A percentile compares a stretch with the other conserved stretches of the same genome.
phyloP scores from a whole-genome alignment of 2,113 vertebrate species.

The Blennius ocellaris region DNA sequence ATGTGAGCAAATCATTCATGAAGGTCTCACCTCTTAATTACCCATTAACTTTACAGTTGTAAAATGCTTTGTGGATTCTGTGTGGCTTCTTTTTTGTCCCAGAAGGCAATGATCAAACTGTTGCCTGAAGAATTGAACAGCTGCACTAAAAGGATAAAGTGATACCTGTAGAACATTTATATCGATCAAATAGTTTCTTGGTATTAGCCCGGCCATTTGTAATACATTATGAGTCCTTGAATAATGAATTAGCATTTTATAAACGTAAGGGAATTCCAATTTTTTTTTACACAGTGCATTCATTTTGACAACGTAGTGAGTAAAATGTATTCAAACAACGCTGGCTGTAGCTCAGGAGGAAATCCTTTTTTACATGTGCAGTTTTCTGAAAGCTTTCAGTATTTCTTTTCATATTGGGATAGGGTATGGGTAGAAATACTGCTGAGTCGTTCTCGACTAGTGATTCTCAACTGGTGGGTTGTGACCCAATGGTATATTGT shows the following conservation, averaged over 20 bases:
- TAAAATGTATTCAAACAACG: no score
- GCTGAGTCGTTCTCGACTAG: no score
- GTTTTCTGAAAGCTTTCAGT: no score
- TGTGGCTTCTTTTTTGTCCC: slow-evolving; percentile 11
- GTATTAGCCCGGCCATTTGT: background rate
- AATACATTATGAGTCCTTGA: background rate
- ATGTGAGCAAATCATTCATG: slow-evolving; percentile 32
- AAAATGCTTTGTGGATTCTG: slow-evolving; percentile 16
- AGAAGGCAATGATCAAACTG: background rate
- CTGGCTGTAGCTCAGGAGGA: no score
- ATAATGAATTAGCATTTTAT: background rate
- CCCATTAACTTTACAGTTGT: background rate
- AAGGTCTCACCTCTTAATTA: slow-evolving; percentile 45
- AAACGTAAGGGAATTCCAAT: background rate
- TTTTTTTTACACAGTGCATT: background rate
- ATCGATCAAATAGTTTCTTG: background rate
- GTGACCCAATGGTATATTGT: no score
- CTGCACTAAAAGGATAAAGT: background rate
- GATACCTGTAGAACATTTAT: background rate
- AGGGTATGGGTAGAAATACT: no score
- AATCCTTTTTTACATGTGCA: no score
- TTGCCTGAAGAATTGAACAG: background rate
- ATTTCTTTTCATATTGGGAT: no score
- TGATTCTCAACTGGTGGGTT: no score
- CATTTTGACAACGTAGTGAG: no score